A percentile compares a stretch with the other conserved stretches of the same genome.
Evolutionary conservation across 1,140 invertebrate species (phyloP).

Genomic region (Drosophila arizonae): DNA sequence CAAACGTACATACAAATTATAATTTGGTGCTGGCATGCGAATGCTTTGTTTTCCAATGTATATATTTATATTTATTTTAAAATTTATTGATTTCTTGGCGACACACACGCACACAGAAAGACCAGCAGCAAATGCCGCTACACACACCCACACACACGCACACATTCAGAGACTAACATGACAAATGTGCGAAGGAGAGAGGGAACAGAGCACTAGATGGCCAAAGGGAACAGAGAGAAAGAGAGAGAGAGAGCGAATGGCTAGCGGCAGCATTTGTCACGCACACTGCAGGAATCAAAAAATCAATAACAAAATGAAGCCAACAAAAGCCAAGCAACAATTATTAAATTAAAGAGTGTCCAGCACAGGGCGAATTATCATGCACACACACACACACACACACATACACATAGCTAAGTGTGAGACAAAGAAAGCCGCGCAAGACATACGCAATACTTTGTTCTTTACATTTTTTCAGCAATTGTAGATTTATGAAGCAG

Average conservation of each 20-base stretch:
- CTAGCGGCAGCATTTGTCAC: conserved; percentile 26
- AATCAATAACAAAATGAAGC: conserved; percentile 45
- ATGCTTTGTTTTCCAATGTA: conserved; percentile 22
- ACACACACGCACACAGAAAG: conserved; percentile 52
- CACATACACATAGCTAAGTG: not conserved
- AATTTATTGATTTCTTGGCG: conserved; percentile 71
- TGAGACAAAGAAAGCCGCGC: conserved; percentile 27
- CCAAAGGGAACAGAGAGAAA: not conserved
- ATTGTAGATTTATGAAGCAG: conserved; percentile 17
- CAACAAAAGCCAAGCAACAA: conserved; percentile 19
- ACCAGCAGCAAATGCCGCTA: conserved; percentile 26
- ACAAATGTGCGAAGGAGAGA: not conserved
- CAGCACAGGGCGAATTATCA: conserved; percentile 3
- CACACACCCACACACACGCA: conserved; percentile 28
- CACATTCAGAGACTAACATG: conserved; percentile 4
- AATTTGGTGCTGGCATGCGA: conserved; percentile 12
- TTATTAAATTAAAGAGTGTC: conserved; percentile 12
- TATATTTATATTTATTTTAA: conserved; percentile 46
- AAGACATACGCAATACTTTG: not conserved
- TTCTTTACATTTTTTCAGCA: conserved; percentile 6
- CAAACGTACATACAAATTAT: not conserved
- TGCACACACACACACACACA: conserved; percentile 17
- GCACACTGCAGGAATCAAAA: conserved; percentile 33
- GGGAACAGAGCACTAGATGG: not conserved
- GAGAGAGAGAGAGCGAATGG: too few relatives aligned